Evolutionary conservation across 2,797 vertebrate species (phyloP), one percentile per base, ranked within the genome.

Genomic region (Hippoglossus hippoglossus): DNA sequence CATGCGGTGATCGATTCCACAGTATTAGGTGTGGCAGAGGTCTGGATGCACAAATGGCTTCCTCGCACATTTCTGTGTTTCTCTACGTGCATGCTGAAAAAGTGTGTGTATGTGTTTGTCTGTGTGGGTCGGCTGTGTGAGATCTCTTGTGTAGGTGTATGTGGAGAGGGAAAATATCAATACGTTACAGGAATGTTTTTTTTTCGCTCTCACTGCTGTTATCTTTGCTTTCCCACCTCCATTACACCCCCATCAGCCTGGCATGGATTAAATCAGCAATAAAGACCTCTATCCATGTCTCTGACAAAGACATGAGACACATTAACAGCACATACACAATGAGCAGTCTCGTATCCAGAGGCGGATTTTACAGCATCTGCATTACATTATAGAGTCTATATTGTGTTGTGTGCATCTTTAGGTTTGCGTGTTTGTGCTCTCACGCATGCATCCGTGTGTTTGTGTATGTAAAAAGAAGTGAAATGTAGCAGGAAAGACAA

Each of bases 211-310:
- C 56, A 71, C 63, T 24, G 15, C 52, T 65, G 79, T 77, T 86
- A 83, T 85, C 81, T 87, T 88, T 77, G 67, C 78, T 85, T 88
- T 87, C 55, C 82, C 84, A 82, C 81, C 87, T 75, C 82, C 83
- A 80, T 82, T 89, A 83, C 82, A 81, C 71, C 86, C 74, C 77
- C 78, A 85, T 83, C 81, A 79, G 79, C 72, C 73, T 78, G 58
- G 75, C 64, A 77, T 72, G 85, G 82, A 86, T 90, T 86, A 83
- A 86, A 89, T 77, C 75, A 75, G 71, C 74, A 86, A 81, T 84
- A 84, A 88, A 91, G 77, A 88, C 79, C 57, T 77, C 75, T 69
- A 80, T 83, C 78, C 73, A 81, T 79, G 80, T 84, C 75, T 87
- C 63, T 56, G 77, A 72, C 71, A 82, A 82, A 89, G 78, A 81